A percentile compares a stretch with the other conserved stretches of the same genome.
phyloP scores from a whole-genome alignment of 2,888 invertebrate species.

The Torymus tubicola region DNA sequence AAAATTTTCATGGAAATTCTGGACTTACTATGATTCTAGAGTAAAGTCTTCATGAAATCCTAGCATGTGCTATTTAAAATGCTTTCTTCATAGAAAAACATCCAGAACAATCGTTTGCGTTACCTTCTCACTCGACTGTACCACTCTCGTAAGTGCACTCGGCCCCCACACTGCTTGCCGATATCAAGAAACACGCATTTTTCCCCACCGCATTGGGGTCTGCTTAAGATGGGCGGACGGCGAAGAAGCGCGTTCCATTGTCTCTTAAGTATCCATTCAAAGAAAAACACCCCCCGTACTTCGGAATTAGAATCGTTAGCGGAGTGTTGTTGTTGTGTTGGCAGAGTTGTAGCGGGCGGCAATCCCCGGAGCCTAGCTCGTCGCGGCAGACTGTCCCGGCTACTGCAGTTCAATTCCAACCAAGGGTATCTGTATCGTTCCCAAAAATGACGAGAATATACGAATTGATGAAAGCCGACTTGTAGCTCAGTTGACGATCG shows the following conservation, averaged over 20 bases:
- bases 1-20: no score
- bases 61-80: no score
- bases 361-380: slow-evolving; percentile 88
- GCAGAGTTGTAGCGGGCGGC: slow-evolving; percentile 82
- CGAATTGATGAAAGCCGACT: slow-evolving; percentile 12
- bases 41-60: no score
- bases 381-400: slow-evolving; percentile 92
- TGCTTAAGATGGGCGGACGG: no score
- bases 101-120: no score
- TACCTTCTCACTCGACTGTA: no score
- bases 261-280: slow-evolving; percentile 66
- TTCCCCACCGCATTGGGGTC: background rate
- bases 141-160: no score
- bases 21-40: no score
- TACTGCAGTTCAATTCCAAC: slow-evolving; percentile 92
- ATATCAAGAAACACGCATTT: background rate
- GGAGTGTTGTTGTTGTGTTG: slow-evolving; percentile 75
- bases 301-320: slow-evolving; percentile 76
- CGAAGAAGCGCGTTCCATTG: slow-evolving; percentile 65
- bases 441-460: slow-evolving; percentile 61
- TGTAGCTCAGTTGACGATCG: slow-evolving; percentile 10
- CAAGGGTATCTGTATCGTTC: slow-evolving; percentile 87
- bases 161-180: background rate
- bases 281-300: slow-evolving; percentile 58
- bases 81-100: no score